Evolutionary conservation across 2,113 vertebrate genomes (phyloP), one percentile per base, ranked within the genome.

Genomic region (Felis catus): DNA sequence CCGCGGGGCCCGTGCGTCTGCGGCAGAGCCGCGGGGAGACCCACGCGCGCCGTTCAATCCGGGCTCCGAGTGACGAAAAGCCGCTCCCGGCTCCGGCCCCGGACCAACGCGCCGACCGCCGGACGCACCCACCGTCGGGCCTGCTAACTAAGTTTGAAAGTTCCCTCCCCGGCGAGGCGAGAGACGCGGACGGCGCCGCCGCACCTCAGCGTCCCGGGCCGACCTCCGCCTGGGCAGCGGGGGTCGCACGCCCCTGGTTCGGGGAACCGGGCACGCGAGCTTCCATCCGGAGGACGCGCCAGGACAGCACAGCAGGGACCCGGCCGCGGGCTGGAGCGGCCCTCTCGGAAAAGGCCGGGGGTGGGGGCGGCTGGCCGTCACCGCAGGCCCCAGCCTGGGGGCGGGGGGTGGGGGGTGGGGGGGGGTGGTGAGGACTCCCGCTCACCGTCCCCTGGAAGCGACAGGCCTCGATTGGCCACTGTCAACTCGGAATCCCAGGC

Each of bases 131-230:
- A 65, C 68, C 0, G 15, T 48, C 70, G n/a, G 51, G 39, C 80
- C 89, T 31, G 86, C 91, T 4, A 85, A 86, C 89, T 85, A 98
- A 97, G 98, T 98, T 99, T 98, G 93, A 98, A 98, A 99, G 98
- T 98, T 98, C 98, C 98, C 98, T 97, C 98, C 91, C 39, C 91
- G 70, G n/a, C 63, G 1, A 94, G 55, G 58, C 31, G 16, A 11
- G 53, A 21, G 66, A 82, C 1, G 39, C 36, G 13, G 55, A 1
- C 70, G 0, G 61, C 33, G 31, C 41, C 27, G 73, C 76, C 6
- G 73, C 89, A 12, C 74, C 83, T 31, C 31, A 9, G 48, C 41
- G 11, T 45, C 51, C 76, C 2, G 9, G 84, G 33, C 36, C 29
- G 51, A 51, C 85, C 78, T 29, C 10, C 0, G 82, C 39, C 9